phyloP scores from a whole-genome alignment of 1,140 invertebrate genomes.

The Akabosia matsudoensis region DNA sequence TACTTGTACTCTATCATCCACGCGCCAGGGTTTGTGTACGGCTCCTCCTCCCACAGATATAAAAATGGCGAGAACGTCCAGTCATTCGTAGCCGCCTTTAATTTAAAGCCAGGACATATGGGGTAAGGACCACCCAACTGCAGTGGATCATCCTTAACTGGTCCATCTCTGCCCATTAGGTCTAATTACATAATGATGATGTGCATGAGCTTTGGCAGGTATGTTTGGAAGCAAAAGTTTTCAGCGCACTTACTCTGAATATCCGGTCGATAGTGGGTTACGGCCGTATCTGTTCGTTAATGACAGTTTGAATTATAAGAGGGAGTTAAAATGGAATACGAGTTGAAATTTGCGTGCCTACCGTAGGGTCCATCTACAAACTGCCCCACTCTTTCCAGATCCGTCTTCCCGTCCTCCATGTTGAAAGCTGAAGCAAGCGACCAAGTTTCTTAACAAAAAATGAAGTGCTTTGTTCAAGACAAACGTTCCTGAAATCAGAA shows the following conservation, averaged over 20 bases:
- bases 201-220: neutral
- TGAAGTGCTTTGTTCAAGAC: too few species aligned
- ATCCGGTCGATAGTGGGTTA: constrained; percentile 31
- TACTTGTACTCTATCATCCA: constrained; percentile 36
- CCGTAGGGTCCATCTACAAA: constrained; percentile 44
- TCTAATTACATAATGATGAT: neutral
- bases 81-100: constrained; percentile 45
- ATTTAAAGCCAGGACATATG: constrained; percentile 38
- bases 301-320: neutral
- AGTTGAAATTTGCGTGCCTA: too few species aligned
- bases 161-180: constrained; percentile 37
- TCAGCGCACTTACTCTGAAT: neutral
- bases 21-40: constrained; percentile 40
- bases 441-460: too few species aligned
- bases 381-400: constrained; percentile 41
- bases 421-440: neutral
- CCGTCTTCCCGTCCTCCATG: constrained; percentile 28
- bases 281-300: constrained; percentile 29
- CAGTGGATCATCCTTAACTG: constrained; percentile 28
- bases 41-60: constrained; percentile 38
- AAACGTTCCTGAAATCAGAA: too few species aligned
- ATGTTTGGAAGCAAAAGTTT: neutral
- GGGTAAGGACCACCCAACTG: constrained; percentile 38
- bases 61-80: constrained; percentile 41
- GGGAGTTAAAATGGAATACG: too few species aligned